phyloP scores from a whole-genome alignment of 2,113 vertebrate genomes.

The Cynoglossus semilaevis region DNA sequence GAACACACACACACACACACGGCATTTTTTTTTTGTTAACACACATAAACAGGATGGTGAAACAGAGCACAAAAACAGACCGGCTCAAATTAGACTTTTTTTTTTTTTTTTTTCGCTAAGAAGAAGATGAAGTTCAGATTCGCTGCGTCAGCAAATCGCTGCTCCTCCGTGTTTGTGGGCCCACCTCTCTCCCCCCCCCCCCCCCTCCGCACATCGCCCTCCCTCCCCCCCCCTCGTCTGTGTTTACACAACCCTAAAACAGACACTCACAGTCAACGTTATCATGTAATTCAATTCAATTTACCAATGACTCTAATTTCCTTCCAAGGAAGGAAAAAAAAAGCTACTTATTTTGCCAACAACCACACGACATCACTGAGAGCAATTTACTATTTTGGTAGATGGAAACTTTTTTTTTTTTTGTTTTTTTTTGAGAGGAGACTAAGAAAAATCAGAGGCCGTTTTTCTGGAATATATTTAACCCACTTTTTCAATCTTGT shows the following conservation, averaged over 20 bases:
- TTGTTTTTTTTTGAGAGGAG: neutral
- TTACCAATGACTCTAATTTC: slow-evolving; percentile 3
- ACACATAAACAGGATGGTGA: slow-evolving; percentile 54
- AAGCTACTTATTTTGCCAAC: slow-evolving; percentile 12
- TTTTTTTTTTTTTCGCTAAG: too few relatives aligned
- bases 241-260: slow-evolving; percentile 44
- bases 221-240: slow-evolving; percentile 7
- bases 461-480: too few relatives aligned
- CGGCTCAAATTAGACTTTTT: slow-evolving; percentile 40
- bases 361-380: slow-evolving; percentile 17
- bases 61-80: slow-evolving; percentile 31
- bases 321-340: slow-evolving; percentile 17
- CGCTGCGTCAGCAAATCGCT: slow-evolving; percentile 9
- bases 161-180: slow-evolving; percentile 19
- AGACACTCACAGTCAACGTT: slow-evolving; percentile 26
- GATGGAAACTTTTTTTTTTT: neutral
- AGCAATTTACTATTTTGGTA: neutral
- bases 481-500: too few relatives aligned
- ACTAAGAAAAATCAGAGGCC: too few relatives aligned
- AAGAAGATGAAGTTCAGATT: slow-evolving; percentile 35
- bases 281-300: slow-evolving; percentile 35
- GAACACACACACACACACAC: slow-evolving; percentile 26
- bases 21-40: slow-evolving; percentile 37
- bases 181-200: neutral
- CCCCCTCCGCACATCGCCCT: too few relatives aligned